Conservation (phyloP, 2,113 vertebrate genomes). For the Neotoma lepida region DNA sequence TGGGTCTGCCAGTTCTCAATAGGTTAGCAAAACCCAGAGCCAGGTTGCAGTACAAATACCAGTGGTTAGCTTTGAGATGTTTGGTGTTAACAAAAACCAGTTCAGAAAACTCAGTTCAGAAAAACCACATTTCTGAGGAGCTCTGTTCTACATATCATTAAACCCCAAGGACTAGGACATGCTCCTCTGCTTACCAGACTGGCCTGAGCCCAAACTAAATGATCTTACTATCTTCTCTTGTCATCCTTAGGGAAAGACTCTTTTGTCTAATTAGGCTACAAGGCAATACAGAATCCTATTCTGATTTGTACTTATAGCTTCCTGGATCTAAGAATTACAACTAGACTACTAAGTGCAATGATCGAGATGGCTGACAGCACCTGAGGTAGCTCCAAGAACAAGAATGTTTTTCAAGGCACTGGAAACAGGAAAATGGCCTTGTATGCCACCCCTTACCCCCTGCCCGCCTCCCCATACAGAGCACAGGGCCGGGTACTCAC, state of each 20-base stretch:
- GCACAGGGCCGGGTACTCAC: slow-evolving; percentile 85
- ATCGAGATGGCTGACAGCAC: not conserved
- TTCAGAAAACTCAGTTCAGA: not conserved
- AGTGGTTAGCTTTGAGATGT: not conserved
- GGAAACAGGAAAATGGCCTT: not conserved
- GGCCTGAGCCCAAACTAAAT: not conserved
- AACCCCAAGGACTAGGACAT: not conserved
- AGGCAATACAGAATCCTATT: not conserved
- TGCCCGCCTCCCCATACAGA: not conserved
- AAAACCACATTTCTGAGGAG: slow-evolving; percentile 1
- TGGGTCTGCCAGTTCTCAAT: not conserved
- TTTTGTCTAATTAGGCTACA: not conserved
- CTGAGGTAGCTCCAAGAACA: not conserved
- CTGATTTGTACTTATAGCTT: not conserved
- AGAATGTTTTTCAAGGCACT: not conserved
- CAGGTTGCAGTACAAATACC: not conserved
- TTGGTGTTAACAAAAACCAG: no score
- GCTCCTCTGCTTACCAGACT: not conserved
- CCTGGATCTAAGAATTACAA: not conserved
- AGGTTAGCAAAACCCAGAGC: not conserved
- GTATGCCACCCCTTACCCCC: accelerated
- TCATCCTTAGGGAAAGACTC: not conserved
- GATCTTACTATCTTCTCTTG: not conserved
- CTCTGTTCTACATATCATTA: not conserved
- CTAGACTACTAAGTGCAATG: not conserved